Percentiles rank a stretch among this genome's conserved stretches.
Evolutionary conservation across 2,797 vertebrate species (phyloP).

Genomic region (Melanitta fusca): DNA sequence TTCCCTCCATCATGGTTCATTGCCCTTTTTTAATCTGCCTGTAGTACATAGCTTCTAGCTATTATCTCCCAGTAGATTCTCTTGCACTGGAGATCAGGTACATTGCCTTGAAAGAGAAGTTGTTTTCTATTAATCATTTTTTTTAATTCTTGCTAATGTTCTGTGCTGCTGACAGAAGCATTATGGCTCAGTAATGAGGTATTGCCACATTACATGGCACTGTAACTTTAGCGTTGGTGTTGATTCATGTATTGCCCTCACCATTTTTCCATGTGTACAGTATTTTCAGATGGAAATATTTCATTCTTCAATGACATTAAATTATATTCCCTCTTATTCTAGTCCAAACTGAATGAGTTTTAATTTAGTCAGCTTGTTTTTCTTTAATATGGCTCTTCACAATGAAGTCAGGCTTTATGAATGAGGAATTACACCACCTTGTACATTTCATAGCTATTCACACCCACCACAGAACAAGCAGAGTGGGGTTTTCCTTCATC

Average conservation of each 20-base stretch:
- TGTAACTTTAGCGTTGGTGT: not conserved
- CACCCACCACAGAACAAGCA: not conserved
- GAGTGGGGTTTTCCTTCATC: not conserved
- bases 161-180: not conserved
- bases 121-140: not conserved
- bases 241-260: not conserved
- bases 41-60: not conserved
- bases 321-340: not conserved
- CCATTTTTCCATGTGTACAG: not conserved
- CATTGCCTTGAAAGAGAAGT: not conserved
- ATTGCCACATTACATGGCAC: not conserved
- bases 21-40: not conserved
- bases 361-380: not conserved
- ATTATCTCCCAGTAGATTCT: not conserved
- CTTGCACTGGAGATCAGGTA: not conserved
- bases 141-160: not conserved
- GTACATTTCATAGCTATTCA: not conserved
- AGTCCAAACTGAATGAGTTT: not conserved
- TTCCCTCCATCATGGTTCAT: not conserved
- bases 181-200: not conserved
- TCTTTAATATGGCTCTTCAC: not conserved
- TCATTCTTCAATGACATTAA: not conserved
- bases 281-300: not conserved
- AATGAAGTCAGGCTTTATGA: not conserved
- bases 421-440: not conserved